A percentile compares a stretch with the other conserved stretches of the same genome.
Evolutionary conservation across 2,113 vertebrate species (phyloP).

Genomic region (Zosterops lateralis): DNA sequence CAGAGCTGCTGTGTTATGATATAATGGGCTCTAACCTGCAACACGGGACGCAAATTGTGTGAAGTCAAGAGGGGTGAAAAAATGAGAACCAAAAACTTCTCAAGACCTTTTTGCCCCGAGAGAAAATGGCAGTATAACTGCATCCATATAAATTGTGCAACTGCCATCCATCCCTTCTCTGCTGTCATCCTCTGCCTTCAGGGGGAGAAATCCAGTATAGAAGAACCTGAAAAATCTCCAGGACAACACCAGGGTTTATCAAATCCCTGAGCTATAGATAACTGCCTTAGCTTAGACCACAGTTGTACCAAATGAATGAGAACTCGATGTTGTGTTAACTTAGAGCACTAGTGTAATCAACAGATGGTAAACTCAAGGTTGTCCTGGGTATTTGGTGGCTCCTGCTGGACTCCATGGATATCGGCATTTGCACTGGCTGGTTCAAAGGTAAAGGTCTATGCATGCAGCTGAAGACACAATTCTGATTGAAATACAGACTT

Average conservation of each 20-base stretch:
- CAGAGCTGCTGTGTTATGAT: background rate
- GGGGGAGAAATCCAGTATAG: background rate
- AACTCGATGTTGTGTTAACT: background rate
- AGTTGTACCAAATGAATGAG: background rate
- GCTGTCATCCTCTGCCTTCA: background rate
- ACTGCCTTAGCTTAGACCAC: background rate
- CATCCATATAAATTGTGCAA: background rate
- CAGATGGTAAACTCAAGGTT: background rate
- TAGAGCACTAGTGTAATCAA: background rate
- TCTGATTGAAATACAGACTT: background rate
- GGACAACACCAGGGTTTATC: background rate
- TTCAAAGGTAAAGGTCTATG: background rate
- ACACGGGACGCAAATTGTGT: fast-evolving
- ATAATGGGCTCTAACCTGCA: background rate
- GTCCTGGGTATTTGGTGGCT: background rate
- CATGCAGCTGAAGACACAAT: background rate
- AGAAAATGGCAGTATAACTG: background rate
- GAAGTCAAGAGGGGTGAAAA: background rate
- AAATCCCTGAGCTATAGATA: background rate
- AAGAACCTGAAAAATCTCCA: background rate
- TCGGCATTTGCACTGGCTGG: background rate
- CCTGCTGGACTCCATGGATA: background rate
- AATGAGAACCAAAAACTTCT: background rate
- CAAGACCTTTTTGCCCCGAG: background rate
- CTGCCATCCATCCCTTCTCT: background rate